Percentiles rank a stretch among this genome's conserved stretches.
These are phyloP conservation scores for Elgonia sp. DNA, from an alignment of 2,888 invertebrate genomes.

Conservation along the genomic window DNA sequence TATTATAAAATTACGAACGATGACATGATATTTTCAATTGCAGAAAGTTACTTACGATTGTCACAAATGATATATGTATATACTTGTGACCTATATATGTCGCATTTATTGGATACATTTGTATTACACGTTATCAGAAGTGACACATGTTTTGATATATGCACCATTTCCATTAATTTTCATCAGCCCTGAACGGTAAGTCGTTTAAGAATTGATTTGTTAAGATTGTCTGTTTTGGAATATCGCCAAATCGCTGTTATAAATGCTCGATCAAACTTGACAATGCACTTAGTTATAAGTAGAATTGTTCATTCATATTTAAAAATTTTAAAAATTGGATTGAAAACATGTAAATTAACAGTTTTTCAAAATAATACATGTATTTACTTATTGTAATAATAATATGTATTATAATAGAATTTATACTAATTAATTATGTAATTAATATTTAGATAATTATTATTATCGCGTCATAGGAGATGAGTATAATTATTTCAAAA, in stretches of 20 bases:
- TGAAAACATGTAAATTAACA: too few relatives aligned
- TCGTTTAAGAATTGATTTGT: slow-evolving; percentile 63
- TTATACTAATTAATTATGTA: neutral
- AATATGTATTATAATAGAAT: neutral
- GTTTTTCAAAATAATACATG: neutral
- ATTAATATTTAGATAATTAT: too few relatives aligned
- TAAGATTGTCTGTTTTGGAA: slow-evolving; percentile 45
- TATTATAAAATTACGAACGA: slow-evolving; percentile 23
- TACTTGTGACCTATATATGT: slow-evolving; percentile 53
- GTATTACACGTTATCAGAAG: slow-evolving; percentile 48
- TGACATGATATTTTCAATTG: slow-evolving; percentile 21
- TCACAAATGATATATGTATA: slow-evolving; percentile 26
- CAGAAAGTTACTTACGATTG: slow-evolving; percentile 50
- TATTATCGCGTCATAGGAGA: too few relatives aligned
- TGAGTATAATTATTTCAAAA: too few relatives aligned
- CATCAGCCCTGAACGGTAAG: slow-evolving; percentile 34
- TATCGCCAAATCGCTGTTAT: slow-evolving; percentile 29
- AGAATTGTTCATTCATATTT: slow-evolving; percentile 25
- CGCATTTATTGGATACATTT: slow-evolving; percentile 58
- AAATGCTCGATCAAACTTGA: slow-evolving; percentile 39
- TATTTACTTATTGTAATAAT: neutral
- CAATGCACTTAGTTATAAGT: slow-evolving; percentile 30
- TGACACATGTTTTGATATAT: slow-evolving; percentile 57
- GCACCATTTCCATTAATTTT: slow-evolving; percentile 56
- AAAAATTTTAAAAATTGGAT: too few relatives aligned